A percentile compares a stretch with the other conserved stretches of the same genome.
phyloP scores from a whole-genome alignment of 2,888 invertebrate genomes.

The Tenthredo livida region DNA sequence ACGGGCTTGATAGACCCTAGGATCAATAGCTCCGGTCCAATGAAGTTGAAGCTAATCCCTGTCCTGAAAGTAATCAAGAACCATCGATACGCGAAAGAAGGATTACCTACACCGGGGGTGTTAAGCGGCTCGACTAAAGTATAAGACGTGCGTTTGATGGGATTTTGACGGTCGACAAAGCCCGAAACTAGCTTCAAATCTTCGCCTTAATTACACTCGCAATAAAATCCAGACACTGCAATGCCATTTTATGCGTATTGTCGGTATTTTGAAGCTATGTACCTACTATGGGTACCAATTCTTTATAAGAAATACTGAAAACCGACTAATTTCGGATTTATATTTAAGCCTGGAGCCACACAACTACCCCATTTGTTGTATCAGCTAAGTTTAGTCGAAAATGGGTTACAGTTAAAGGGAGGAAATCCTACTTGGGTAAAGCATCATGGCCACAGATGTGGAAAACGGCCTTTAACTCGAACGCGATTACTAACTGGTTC shows the following conservation, averaged over 20 bases:
- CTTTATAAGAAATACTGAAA: neutral
- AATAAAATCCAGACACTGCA: neutral
- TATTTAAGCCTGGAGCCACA: neutral
- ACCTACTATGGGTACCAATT: too few species aligned
- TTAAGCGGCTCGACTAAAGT: conserved; percentile 5
- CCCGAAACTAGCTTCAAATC: conserved; percentile 19
- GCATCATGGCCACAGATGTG: conserved; percentile 37
- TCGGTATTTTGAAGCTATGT: too few species aligned
- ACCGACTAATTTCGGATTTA: neutral
- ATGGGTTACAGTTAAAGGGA: neutral
- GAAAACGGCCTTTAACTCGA: conserved; percentile 40
- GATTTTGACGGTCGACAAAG: conserved; percentile 37
- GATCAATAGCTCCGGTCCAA: conserved; percentile 30
- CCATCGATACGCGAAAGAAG: conserved; percentile 34
- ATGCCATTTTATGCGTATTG: neutral
- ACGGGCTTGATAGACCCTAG: conserved; percentile 24
- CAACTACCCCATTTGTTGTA: conserved; percentile 2
- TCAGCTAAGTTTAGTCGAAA: neutral
- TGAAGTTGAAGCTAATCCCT: conserved; percentile 43
- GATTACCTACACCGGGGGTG: neutral
- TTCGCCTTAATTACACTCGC: neutral
- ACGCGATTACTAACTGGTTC: neutral
- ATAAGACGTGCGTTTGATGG: conserved; percentile 43
- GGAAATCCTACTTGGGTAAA: conserved; percentile 2
- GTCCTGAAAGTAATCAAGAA: conserved; percentile 49